Evolutionary conservation across 2,113 vertebrate genomes (phyloP).

Genomic region (Phalacrocorax pelagicus): DNA sequence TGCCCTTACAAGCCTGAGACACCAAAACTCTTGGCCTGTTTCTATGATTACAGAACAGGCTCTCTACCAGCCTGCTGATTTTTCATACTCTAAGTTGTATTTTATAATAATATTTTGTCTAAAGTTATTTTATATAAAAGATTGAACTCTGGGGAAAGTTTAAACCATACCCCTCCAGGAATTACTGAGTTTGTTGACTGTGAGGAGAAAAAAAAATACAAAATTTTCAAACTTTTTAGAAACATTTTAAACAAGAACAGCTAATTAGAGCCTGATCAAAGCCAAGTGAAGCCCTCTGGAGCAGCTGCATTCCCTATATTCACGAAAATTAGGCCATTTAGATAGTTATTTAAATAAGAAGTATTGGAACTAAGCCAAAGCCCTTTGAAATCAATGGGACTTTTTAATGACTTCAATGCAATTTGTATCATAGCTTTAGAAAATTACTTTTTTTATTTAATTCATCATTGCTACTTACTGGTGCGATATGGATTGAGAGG

Average conservation of each 20-base stretch:
- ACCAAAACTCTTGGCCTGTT: neutral
- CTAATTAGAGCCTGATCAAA: slow-evolving; percentile 58
- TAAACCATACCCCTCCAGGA: neutral
- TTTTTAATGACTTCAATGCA: slow-evolving; percentile 39
- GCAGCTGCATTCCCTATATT: slow-evolving; percentile 32
- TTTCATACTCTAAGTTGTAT: neutral
- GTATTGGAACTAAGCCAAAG: slow-evolving; percentile 12
- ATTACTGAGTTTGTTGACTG: slow-evolving; percentile 4
- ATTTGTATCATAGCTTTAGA: neutral
- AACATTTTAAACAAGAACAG: slow-evolving; percentile 34
- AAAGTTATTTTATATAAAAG: slow-evolving; percentile 15
- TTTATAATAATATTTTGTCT: neutral
- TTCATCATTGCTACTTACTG: neutral
- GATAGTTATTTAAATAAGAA: slow-evolving; percentile 35
- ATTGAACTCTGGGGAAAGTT: slow-evolving; percentile 23
- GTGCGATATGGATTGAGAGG: neutral
- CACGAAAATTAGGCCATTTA: slow-evolving; percentile 31
- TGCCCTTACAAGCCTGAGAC: neutral
- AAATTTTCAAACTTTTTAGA: slow-evolving; percentile 15
- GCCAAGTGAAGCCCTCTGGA: slow-evolving; percentile 26
- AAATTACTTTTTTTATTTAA: slow-evolving; percentile 17
- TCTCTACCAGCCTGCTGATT: neutral
- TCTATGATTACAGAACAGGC: neutral
- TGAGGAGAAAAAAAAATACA: neutral
- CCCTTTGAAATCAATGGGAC: slow-evolving; percentile 26